Evolutionary conservation across 2,113 vertebrate species (phyloP).

Genomic region (Eurypyga helias): DNA sequence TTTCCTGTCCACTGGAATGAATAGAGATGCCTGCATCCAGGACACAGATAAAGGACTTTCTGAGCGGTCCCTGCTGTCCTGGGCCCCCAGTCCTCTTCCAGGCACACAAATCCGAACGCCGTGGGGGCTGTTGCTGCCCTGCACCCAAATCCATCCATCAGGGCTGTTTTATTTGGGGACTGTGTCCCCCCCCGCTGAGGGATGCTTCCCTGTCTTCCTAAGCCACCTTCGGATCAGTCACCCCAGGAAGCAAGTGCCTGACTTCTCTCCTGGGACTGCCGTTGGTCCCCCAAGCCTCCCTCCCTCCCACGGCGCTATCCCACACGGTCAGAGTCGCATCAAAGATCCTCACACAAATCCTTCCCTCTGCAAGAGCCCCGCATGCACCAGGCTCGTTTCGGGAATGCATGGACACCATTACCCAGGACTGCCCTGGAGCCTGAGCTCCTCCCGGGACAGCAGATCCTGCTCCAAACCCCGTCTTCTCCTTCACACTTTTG

Average conservation of each 20-base stretch:
- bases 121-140: not conserved
- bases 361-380: not conserved
- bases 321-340: not conserved
- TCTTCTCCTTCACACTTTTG: not conserved
- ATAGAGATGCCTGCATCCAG: not conserved
- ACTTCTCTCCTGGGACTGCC: not conserved
- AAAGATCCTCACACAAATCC: not conserved
- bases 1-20: not conserved
- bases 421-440: not conserved
- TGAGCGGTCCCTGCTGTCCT: not conserved
- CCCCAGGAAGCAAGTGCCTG: not conserved
- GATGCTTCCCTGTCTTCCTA: not conserved
- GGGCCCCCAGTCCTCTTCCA: not conserved
- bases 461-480: not conserved
- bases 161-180: not conserved
- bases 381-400: not conserved
- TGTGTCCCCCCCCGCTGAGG: too few species aligned
- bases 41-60: not conserved
- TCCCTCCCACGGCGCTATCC: not conserved
- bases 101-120: fast-evolving
- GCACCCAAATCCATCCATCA: not conserved
- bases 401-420: not conserved
- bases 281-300: not conserved
- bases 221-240: not conserved
- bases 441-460: not conserved